Conservation (phyloP, 1,140 invertebrate species). For the Caerostris darwini region DNA sequence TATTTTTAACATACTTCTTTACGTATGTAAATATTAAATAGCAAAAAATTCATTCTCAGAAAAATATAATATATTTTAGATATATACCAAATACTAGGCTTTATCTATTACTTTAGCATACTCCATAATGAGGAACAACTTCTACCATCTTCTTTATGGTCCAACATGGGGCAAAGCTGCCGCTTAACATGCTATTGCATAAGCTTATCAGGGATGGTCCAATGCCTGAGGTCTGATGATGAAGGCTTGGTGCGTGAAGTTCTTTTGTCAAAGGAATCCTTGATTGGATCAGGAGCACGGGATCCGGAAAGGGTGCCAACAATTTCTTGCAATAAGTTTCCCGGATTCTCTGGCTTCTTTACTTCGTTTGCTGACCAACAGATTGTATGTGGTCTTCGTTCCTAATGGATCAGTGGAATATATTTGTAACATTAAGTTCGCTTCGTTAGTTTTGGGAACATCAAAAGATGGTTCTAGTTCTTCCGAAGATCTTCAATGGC, state of each 20-base stretch:
- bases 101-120: too few relatives aligned
- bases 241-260: not conserved
- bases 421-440: not conserved
- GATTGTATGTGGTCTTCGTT: not conserved
- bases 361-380: not conserved
- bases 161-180: not conserved
- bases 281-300: not conserved
- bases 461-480: not conserved
- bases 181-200: not conserved
- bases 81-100: too few relatives aligned
- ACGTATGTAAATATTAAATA: too few relatives aligned
- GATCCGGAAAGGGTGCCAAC: not conserved
- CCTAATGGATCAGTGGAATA: not conserved
- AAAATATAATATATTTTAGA: too few relatives aligned
- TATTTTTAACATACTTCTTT: too few relatives aligned
- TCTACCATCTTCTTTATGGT: too few relatives aligned
- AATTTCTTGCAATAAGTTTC: not conserved
- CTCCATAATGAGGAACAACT: too few relatives aligned
- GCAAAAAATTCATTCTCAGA: too few relatives aligned
- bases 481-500: not conserved
- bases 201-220: not conserved
- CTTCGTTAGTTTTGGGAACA: not conserved
- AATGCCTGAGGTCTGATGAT: constrained; percentile 2
- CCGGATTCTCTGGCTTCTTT: not conserved
- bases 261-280: constrained; percentile 12